Evolutionary conservation across 2,113 vertebrate species (phyloP), one percentile per base, ranked within the genome.

Genomic region (Apodemus speciosus): DNA sequence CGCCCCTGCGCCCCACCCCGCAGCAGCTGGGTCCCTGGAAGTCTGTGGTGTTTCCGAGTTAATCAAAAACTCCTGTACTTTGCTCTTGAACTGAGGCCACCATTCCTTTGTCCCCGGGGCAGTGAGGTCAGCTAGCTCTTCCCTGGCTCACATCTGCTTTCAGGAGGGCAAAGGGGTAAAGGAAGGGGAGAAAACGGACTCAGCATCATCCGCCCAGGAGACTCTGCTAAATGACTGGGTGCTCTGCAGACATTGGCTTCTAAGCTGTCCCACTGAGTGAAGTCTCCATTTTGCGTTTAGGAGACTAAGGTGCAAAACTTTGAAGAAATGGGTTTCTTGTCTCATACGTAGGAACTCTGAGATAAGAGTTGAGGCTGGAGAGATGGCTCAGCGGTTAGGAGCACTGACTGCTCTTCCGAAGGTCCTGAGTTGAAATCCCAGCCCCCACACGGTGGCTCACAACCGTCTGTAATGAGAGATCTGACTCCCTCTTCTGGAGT

Each of bases 41-140:
- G 91, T 18, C 69, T 2, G 9, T 58, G 92, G 89, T 90, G 97
- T 92, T 96, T 97, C 96, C 35, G 97, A 77, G 98, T 98, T 98
- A 98, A 98, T 98, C 95, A 98, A 97, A 98, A 98, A 98, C 98
- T 98, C 77, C 97, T 98, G 98, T 96, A 98, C 98, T 98, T 98
- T 98, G 98, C 97, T 97, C 97, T 97, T 98, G 97, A 97, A 96
- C 87, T 20, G 0, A 79, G 89, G 97, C 96, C 96, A 85, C 0
- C 1, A 3, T 76, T 27, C 2, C 77, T 96, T 10, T 30, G 80
- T n/a, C 2, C 79, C 90, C 89, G 60, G 94, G 85, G 85, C 90
- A 49, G 7, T 73, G 60, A 92, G 97, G 92, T 96, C 93, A 94
- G 95, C 95, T 46, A 77, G 86, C 64, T 90, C 62, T 11, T 51